A percentile compares a stretch with the other conserved stretches of the same genome.
Evolutionary conservation across 2,888 invertebrate genomes (phyloP).

Genomic region (Eumacrocentrus americanus): DNA sequence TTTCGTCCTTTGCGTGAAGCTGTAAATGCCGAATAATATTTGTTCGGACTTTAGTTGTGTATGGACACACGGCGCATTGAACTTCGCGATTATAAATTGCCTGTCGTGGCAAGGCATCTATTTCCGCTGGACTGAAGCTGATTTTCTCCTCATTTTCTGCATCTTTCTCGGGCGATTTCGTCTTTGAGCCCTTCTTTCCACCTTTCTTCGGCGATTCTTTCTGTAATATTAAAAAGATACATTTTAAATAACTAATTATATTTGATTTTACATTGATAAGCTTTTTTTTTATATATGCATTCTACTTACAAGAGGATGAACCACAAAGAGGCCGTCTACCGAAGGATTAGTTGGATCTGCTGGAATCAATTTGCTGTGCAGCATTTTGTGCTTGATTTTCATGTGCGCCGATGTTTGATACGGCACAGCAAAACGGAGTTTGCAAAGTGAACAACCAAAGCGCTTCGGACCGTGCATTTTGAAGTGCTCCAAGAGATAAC

Average conservation of each 20-base stretch:
- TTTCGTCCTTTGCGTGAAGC: constrained; percentile 68
- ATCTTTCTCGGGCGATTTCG: constrained; percentile 17
- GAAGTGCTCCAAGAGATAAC: constrained; percentile 66
- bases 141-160: constrained; percentile 38
- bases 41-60: constrained; percentile 72
- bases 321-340: constrained; percentile 63
- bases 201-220: background rate
- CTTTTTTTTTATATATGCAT: background rate
- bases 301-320: constrained; percentile 58
- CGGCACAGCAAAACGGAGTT: constrained; percentile 51
- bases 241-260: background rate
- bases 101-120: constrained; percentile 69
- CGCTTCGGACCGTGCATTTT: constrained; percentile 67
- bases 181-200: constrained; percentile 9
- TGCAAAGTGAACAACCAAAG: constrained; percentile 69
- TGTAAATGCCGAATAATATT: constrained; percentile 77
- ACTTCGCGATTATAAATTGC: constrained; percentile 70
- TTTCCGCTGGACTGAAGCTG: constrained; percentile 67
- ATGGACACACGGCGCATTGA: constrained; percentile 72
- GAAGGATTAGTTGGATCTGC: constrained; percentile 62
- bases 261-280: background rate
- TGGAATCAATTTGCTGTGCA: constrained; percentile 59
- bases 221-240: background rate
- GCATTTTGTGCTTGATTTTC: constrained; percentile 63
- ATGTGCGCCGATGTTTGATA: constrained; percentile 63